phyloP scores from a whole-genome alignment of 1,140 invertebrate species.

The Campoletis sonorensis region DNA sequence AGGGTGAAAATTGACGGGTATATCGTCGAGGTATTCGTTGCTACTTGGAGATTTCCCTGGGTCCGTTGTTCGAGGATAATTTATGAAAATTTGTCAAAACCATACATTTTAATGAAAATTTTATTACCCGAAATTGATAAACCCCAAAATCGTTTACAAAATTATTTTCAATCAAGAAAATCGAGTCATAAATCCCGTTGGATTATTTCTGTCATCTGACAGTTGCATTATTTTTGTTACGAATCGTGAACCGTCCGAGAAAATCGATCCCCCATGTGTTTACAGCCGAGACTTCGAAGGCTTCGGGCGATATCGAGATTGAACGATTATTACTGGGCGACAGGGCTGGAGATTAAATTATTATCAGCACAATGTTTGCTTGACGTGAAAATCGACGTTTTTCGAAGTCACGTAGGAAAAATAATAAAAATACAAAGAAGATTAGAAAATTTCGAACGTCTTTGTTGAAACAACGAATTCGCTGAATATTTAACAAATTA shows the following conservation, averaged over 20 bases:
- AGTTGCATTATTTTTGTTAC: conserved; percentile 15
- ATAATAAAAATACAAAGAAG: too few species aligned
- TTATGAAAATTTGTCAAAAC: background rate
- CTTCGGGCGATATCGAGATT: background rate
- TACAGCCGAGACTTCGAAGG: background rate
- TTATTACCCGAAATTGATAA: background rate
- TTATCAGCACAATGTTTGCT: conserved; percentile 6
- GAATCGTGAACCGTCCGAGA: background rate
- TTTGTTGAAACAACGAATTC: too few species aligned
- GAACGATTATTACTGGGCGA: conserved; percentile 24
- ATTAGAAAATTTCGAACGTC: too few species aligned
- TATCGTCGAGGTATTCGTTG: conserved; percentile 57
- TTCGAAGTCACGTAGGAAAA: too few species aligned
- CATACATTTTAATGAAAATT: background rate
- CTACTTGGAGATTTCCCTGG: too few species aligned
- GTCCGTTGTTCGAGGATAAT: background rate
- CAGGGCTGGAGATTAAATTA: background rate
- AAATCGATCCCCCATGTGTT: background rate
- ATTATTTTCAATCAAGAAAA: too few species aligned
- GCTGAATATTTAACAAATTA: too few species aligned
- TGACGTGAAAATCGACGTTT: conserved; percentile 4
- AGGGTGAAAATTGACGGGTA: conserved; percentile 73
- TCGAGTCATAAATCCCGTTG: too few species aligned
- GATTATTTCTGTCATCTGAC: background rate
- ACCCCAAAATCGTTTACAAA: background rate